Evolutionary conservation across 2,113 vertebrate species (phyloP), one percentile per base, ranked within the genome.

Genomic region (Xenus cinereus): DNA sequence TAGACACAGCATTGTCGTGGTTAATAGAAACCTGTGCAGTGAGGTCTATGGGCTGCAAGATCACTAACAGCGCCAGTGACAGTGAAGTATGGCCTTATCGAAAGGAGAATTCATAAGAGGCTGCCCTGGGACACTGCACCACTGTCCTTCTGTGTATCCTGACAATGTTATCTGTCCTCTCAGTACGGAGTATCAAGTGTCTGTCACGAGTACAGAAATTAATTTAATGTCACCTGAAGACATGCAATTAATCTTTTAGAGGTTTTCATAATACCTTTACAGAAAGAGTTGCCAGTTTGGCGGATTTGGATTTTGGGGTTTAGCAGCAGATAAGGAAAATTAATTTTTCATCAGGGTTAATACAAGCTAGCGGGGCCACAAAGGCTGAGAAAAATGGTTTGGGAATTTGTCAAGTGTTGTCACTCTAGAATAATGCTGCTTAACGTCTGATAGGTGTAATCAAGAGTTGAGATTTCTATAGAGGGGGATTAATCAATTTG

Each of bases 271-370:
- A 99, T 99, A 99, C 99, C 99, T 99, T 99, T 98, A 98, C 99
- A 99, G 99, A 99, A 99, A 98, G 98, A 98, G 98, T 98, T 98
- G 98, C 98, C 99, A 98, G 98, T 99, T 99, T 99, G 98, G 98
- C 97, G 98, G 99, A 99, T 99, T 99, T 99, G 99, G 99, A 98
- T 99, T 99, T 99, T 98, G 98, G 98, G 98, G 99, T 99, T 99
- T 99, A 99, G 98, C 97, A 96, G 97, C 98, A 98, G 99, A 99
- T 99, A 99, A 99, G 99, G 98, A 98, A 99, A 99, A 99, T 99
- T 99, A 99, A 99, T 99, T 99, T 99, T 99, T 99, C 99, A 99
- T 99, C 99, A 98, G 98, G 98, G 98, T 99, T 99, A 99, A 99
- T 99, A 98, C 98, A 98, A 98, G 98, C 98, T 98, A 98, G 98